Percentiles rank a stretch among this genome's conserved stretches.
These are phyloP conservation scores for Nephila pilipes DNA, from an alignment of 1,140 invertebrate genomes.

Conservation along the genomic window DNA sequence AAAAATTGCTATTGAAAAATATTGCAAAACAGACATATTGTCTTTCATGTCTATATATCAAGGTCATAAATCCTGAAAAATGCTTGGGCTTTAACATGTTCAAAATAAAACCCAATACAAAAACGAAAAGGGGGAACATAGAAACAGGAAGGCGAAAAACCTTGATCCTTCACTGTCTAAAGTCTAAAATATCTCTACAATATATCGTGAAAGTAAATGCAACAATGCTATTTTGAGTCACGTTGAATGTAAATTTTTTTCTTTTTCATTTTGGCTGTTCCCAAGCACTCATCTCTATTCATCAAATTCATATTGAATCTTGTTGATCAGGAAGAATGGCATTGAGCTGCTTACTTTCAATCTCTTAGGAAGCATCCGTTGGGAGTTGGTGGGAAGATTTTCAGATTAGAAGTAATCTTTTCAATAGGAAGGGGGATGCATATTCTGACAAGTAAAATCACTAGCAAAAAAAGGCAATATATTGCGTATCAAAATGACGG, in stretches of 20 bases:
- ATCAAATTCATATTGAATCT: background rate
- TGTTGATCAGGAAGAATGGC: background rate
- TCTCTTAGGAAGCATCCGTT: background rate
- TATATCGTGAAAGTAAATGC: background rate
- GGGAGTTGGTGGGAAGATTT: background rate
- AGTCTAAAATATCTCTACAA: background rate
- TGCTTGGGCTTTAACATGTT: no score
- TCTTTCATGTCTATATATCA: no score
- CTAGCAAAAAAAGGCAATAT: background rate
- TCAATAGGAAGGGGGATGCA: background rate
- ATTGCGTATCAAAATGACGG: background rate
- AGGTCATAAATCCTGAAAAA: no score
- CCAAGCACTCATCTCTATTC: background rate
- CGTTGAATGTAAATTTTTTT: background rate
- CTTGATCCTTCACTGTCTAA: background rate
- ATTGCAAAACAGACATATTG: no score
- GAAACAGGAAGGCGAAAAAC: background rate
- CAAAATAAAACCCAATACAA: background rate
- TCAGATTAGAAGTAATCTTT: constrained; percentile 16
- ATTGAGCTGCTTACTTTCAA: background rate
- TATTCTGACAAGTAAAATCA: background rate
- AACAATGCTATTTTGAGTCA: background rate
- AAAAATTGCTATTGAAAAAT: no score
- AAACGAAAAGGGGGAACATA: background rate
- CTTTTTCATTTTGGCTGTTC: background rate